Evolutionary conservation across 1,140 invertebrate genomes (phyloP), one percentile per base, ranked within the genome.

Genomic region (Holcopasites calliopsidis): DNA sequence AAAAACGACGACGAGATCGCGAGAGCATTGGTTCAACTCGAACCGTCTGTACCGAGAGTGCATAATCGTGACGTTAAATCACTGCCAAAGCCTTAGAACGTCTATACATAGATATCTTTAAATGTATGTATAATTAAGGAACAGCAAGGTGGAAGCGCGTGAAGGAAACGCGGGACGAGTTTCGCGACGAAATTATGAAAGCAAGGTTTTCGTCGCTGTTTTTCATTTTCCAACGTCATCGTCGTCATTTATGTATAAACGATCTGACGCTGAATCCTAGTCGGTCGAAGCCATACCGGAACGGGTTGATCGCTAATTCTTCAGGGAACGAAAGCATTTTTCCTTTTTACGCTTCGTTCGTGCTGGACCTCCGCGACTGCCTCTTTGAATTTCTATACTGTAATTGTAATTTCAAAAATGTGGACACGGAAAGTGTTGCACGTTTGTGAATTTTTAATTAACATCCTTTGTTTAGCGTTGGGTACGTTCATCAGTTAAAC

Each of bases 21-120:
- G 42, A 31, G 21, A n/a, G 23, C 33, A 35, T 23, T 50, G n/a
- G 47, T 60, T 13, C 16, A 8, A 58, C 79, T 70, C 78, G 87
- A 79, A n/a, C n/a, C n/a, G 82, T 60, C 16, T 26, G 76, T 77
- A 78, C 86, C 79, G 85, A 16, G 44, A n/a, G n/a, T n/a, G n/a
- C 75, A 85, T 85, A 86, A 88, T 89, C 87, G 87, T 71, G 65
- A 89, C 83, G 87, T 87, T 91, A 85, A 82, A 86, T 89, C 89
- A 91, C 91, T 92, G 91, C 91, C 91, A 91, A 92, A 91, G 91
- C 88, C 88, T 92, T 92, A 90, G 90, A 89, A 88, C 90, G 88
- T 92, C 86, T 91, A 91, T 90, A 87, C 86, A 88, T 90, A 88
- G 85, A 86, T 87, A 88, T 82, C 26, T 75, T 65, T 72, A 62